Conservation (phyloP, 2,888 invertebrate genomes). For the Heteromurus nitidus region DNA sequence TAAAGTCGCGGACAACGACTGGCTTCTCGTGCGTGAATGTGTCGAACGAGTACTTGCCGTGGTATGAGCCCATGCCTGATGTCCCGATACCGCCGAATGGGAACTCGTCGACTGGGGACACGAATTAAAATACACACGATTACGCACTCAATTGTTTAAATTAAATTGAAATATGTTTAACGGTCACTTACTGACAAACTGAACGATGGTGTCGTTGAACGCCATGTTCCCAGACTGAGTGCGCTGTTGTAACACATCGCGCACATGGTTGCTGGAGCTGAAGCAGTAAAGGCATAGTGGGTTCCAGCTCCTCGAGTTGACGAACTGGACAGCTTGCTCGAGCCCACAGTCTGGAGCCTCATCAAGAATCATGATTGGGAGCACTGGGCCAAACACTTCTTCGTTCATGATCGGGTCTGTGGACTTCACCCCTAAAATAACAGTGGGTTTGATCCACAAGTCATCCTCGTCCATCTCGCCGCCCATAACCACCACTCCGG, state of each 20-base stretch:
- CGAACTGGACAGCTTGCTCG: conserved; percentile 22
- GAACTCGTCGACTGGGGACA: conserved; percentile 86
- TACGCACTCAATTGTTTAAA: neutral
- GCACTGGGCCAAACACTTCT: conserved; percentile 97
- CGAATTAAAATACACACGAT: conserved; percentile 71
- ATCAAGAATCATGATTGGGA: conserved; percentile 90
- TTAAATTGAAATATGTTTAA: neutral
- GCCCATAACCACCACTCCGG: conserved; percentile 75
- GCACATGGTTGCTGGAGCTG: conserved; percentile 25
- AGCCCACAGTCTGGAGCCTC: conserved; percentile 82
- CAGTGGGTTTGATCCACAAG: conserved; percentile 76
- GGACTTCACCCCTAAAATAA: conserved; percentile 74
- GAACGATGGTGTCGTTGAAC: conserved; percentile 68
- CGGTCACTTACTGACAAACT: conserved; percentile 59
- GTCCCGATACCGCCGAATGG: conserved; percentile 98
- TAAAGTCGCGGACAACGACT: conserved; percentile 64
- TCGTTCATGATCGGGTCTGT: conserved; percentile 78
- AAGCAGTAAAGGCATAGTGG: conserved; percentile 69
- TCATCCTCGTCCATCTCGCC: conserved; percentile 76
- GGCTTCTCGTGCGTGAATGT: conserved; percentile 76
- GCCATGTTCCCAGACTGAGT: conserved; percentile 64
- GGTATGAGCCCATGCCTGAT: conserved; percentile 95
- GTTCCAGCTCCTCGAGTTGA: conserved; percentile 39
- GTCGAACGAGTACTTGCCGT: conserved; percentile 92
- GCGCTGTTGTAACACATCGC: conserved; percentile 24